Base-by-base conservation (phyloP, 1,140 invertebrate genomes). In the Eumeta japonica region DNA sequence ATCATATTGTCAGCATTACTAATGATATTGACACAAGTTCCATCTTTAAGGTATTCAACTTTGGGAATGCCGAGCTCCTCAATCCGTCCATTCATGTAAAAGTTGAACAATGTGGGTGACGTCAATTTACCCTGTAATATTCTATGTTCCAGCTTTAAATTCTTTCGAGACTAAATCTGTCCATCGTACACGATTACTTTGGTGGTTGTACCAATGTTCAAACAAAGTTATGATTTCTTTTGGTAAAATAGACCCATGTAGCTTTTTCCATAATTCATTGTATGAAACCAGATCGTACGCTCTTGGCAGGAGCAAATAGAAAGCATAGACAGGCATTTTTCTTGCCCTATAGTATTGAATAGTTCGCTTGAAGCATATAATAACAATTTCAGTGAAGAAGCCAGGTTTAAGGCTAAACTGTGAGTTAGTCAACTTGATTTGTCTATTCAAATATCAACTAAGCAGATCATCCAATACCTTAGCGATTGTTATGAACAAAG, bases 361-460 rank as follows among this genome's bases (percentile, higher is more conserved):
- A 28, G 45, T 46, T 20, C 43, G 36, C 34, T 43, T 40, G 13
- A 47, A 10, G 29, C 37, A 37, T 16, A 40, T n/a, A 11, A 46
- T 46, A 11, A 39, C 36, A 32, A 31, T 38, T 7, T 46, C 44
- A 1, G 39, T 46, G 2, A 36, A 46, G 1, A 46, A 36, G 3
- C 30, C 29, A 3, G 39, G 31, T 28, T 20, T 35, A 31, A 46
- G 39, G 11, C 39, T 39, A 39, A 46, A 46, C 14, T 46, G 39
- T 7, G 39, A 24, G 15, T 46, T 36, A 13, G 33, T 12, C 11
- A 35, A 20, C 2, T 16, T 16, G 11, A 38, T 30, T 18, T 44
- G 11, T 11, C 32, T 13, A 29, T 11, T 29, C 10, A 44, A 20
- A 1, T 18, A 7, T 28, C 14, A 29, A 14, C 39, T 37, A 31